Base-by-base conservation (phyloP, 92 coral and sea anemone species). In the Scolanthus callimorphus region DNA sequence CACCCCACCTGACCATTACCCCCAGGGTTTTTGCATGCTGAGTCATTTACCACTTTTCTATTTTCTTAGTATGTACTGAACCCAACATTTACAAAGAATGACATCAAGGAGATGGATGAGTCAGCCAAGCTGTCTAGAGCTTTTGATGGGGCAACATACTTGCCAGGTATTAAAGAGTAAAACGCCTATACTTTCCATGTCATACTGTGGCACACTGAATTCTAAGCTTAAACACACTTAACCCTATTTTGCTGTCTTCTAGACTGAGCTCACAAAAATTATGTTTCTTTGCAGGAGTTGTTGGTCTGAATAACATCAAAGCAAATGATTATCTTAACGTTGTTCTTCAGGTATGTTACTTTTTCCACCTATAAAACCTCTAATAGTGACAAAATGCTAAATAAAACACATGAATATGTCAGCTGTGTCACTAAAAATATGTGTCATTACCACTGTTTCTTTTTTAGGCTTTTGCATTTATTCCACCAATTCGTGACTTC, bases 31-130 rank as follows among this genome's bases (percentile, higher is more conserved):
- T n/a, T n/a, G n/a, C n/a, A n/a, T n/a, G n/a, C n/a, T n/a, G n/a
- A n/a, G n/a, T n/a, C n/a, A n/a, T n/a, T n/a, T n/a, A n/a, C n/a
- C n/a, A n/a, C n/a, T n/a, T n/a, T n/a, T n/a, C n/a, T n/a, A n/a
- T n/a, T n/a, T n/a, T n/a, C n/a, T n/a, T n/a, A 92, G 98, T 92
- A 88, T 88, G 98, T 92, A 8, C 72, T 92, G 27, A 90, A 92
- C 49, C 98, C 98, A 54, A 92, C 98, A 17, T 92, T 92, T 53
- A 74, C 85, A 29, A 74, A 88, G 65, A 78, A 65, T 45, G 92
- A 92, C 48, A 89, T 84, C 25, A 50, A 54, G 13, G 96, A 80
- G 51, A 71, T 92, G 74, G 94, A 92, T 48, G 62, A 74, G 65
- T 84, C 94, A 64, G 95, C 91, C 46, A 92, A 80, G 55, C 69